Conservation (phyloP, 1,140 invertebrate species). For the Diorhabda elongata region DNA sequence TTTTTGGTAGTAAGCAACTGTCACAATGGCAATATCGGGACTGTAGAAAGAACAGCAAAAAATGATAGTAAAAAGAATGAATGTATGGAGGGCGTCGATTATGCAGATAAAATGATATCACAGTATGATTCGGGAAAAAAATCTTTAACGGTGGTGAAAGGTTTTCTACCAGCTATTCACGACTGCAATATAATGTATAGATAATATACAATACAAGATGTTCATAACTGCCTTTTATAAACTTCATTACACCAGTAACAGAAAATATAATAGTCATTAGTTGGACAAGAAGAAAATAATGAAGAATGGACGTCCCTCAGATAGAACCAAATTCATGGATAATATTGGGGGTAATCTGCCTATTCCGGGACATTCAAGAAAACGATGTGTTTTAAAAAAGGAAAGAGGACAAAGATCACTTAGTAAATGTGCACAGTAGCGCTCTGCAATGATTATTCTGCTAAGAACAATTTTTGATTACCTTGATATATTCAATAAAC, state of each 20-base stretch:
- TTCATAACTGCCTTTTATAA: no score
- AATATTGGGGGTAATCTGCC: conserved; percentile 1
- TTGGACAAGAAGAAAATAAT: background rate
- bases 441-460: background rate
- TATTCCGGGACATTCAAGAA: background rate
- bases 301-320: background rate
- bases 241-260: no score
- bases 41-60: conserved; percentile 1
- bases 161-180: no score
- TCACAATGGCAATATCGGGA: background rate
- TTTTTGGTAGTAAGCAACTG: conserved; percentile 4
- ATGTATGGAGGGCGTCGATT: conserved; percentile 4
- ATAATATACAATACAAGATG: no score
- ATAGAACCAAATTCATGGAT: no score
- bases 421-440: no score
- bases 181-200: no score
- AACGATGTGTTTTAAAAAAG: background rate
- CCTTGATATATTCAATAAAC: background rate
- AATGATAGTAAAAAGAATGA: background rate
- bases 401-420: no score
- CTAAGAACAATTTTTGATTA: background rate
- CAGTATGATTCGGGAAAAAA: background rate
- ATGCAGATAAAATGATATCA: no score
- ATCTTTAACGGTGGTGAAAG: background rate
- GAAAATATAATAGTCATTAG: background rate